These are phyloP conservation scores for Toxostoma redivivum DNA, from an alignment of 2,113 vertebrate species.

Conservation along the genomic window DNA sequence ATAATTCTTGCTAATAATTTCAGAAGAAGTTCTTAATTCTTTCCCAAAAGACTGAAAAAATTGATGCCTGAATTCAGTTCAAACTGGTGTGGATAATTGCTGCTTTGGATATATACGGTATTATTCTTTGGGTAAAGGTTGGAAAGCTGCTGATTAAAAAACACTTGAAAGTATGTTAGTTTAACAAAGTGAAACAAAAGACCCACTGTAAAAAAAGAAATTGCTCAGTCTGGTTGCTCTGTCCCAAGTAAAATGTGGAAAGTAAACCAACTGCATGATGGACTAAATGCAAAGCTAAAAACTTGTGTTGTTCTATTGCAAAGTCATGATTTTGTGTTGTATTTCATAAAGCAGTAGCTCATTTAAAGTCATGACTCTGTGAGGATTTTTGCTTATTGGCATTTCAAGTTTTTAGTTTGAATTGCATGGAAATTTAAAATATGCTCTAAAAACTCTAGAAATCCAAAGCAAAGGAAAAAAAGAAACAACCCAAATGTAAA, in stretches of 20 bases:
- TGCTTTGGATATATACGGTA: not conserved
- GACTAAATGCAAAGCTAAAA: not conserved
- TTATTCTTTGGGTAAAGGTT: not conserved
- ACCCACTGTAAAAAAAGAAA: not conserved
- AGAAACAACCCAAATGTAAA: not conserved
- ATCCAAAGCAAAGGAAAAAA: not conserved
- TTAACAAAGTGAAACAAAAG: not conserved
- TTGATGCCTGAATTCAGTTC: not conserved
- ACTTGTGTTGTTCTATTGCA: fast-evolving
- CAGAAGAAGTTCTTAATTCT: not conserved
- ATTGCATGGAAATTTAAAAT: not conserved
- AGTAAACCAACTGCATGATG: not conserved
- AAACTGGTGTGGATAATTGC: not conserved
- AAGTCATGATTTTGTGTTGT: not conserved
- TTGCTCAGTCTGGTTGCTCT: not conserved
- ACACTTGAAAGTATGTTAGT: not conserved
- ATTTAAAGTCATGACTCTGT: not conserved
- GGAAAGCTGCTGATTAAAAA: not conserved
- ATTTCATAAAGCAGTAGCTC: not conserved
- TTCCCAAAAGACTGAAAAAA: not conserved
- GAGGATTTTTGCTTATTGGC: not conserved
- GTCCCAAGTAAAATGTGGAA: not conserved
- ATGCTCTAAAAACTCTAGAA: not conserved
- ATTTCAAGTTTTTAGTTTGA: not conserved
- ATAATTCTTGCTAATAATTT: not conserved